Percentiles rank a stretch among this genome's conserved stretches.
Evolutionary conservation across 2,888 invertebrate genomes (phyloP).

Genomic region (Drosophila hawaiiensis): DNA sequence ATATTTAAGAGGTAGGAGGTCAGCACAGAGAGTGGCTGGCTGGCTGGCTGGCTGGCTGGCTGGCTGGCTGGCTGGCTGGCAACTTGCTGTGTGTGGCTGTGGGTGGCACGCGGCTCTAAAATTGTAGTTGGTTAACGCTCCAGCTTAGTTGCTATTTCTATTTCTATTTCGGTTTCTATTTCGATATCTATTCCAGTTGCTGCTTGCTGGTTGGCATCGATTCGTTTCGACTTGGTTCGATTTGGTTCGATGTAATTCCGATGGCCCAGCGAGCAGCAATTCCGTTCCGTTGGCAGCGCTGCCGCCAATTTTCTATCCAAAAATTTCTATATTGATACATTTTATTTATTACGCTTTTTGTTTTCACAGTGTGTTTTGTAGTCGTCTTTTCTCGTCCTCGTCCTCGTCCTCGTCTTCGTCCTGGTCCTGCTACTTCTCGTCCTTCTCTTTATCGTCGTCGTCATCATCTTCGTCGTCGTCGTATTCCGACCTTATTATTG

Average conservation of each 20-base stretch:
- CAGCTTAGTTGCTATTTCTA: conserved; percentile 18
- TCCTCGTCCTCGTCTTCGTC: conserved; percentile 11
- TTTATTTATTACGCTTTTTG: conserved; percentile 69
- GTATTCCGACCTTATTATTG: conserved; percentile 67
- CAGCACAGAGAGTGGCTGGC: conserved; percentile 33
- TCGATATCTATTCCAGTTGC: not conserved
- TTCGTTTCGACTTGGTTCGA: conserved; percentile 3
- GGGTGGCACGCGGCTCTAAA: conserved; percentile 43
- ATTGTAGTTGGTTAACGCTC: conserved; percentile 62
- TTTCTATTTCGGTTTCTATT: not conserved
- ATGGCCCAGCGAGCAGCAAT: not conserved
- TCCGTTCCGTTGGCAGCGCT: conserved; percentile 9
- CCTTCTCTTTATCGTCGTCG: conserved; percentile 2
- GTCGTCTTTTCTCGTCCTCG: conserved; percentile 20
- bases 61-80: conserved; percentile 37
- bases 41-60: conserved; percentile 26
- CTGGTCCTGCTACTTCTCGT: not conserved
- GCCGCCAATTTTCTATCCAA: conserved; percentile 53
- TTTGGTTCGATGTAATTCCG: not conserved
- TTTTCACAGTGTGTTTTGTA: conserved; percentile 47
- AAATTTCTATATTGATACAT: conserved; percentile 74
- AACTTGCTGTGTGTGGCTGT: conserved; percentile 1
- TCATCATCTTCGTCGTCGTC: conserved; percentile 17
- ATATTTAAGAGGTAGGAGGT: conserved; percentile 11
- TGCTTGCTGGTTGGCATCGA: not conserved